phyloP scores from a whole-genome alignment of 2,797 vertebrate species.

The Sparidentex hasta region DNA sequence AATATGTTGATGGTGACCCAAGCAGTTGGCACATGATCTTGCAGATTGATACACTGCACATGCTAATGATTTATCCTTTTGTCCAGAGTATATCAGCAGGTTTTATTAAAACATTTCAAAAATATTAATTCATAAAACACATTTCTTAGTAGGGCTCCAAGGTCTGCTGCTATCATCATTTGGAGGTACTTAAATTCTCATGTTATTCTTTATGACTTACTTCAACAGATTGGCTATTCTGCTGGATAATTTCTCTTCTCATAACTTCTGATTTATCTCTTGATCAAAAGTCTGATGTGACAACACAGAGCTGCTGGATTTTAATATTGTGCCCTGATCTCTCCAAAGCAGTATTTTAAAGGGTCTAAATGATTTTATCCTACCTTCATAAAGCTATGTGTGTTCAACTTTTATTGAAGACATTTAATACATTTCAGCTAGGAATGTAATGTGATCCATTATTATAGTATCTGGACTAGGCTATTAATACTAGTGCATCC shows the following conservation, averaged over 20 bases:
- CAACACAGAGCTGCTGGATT: slow-evolving; percentile 27
- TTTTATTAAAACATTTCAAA: slow-evolving; percentile 35
- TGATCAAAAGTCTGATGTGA: slow-evolving; percentile 34
- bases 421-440: slow-evolving; percentile 35
- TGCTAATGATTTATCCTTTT: slow-evolving; percentile 59
- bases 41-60: slow-evolving; percentile 65
- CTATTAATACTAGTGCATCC: slow-evolving; percentile 31
- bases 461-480: slow-evolving; percentile 26
- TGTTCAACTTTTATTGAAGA: slow-evolving; percentile 35
- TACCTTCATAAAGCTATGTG: slow-evolving; percentile 22
- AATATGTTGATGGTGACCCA: slow-evolving; percentile 62
- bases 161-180: slow-evolving; percentile 29
- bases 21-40: slow-evolving; percentile 50
- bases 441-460: slow-evolving; percentile 44
- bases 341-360: slow-evolving; percentile 28
- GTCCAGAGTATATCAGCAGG: slow-evolving; percentile 48
- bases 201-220: neutral
- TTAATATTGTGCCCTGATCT: slow-evolving; percentile 33
- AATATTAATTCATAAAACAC: slow-evolving; percentile 15
- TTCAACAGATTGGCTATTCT: slow-evolving; percentile 38
- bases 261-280: slow-evolving; percentile 8
- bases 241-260: slow-evolving; percentile 40
- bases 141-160: slow-evolving; percentile 16
- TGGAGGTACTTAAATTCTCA: slow-evolving; percentile 17
- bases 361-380: slow-evolving; percentile 33